These are phyloP conservation scores for Allophyes oxyacanthae DNA, from an alignment of 2,888 invertebrate genomes.

Conservation along the genomic window DNA sequence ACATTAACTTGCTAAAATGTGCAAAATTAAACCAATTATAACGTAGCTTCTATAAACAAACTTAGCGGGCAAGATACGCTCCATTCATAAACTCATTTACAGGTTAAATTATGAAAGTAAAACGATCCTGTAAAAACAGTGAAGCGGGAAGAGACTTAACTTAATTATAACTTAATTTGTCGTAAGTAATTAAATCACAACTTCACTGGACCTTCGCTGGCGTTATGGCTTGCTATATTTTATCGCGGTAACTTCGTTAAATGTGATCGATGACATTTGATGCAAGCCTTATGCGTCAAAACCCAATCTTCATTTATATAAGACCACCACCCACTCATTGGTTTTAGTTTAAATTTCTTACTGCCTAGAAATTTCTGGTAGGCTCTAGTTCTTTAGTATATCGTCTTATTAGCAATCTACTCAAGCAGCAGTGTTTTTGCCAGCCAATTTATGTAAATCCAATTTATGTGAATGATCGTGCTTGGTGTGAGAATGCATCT, in stretches of 20 bases:
- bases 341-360: too few relatives aligned
- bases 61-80: slow-evolving; percentile 17
- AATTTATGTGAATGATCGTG: too few relatives aligned
- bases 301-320: too few relatives aligned
- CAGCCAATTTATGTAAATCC: too few relatives aligned
- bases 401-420: too few relatives aligned
- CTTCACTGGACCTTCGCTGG: slow-evolving; percentile 29
- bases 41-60: slow-evolving; percentile 7
- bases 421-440: too few relatives aligned
- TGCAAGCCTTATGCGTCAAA: slow-evolving; percentile 6
- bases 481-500: too few relatives aligned
- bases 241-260: slow-evolving; percentile 30
- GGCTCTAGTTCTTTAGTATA: too few relatives aligned
- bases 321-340: too few relatives aligned
- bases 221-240: slow-evolving; percentile 32
- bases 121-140: slow-evolving; percentile 31
- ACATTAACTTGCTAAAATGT: too few relatives aligned
- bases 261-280: slow-evolving; percentile 37
- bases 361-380: too few relatives aligned
- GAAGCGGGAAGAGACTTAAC: slow-evolving; percentile 52
- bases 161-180: slow-evolving; percentile 66
- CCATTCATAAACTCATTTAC: slow-evolving; percentile 48
- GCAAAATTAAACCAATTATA: slow-evolving; percentile 3
- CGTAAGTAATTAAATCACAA: slow-evolving; percentile 67
- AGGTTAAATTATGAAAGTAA: slow-evolving; percentile 40